These are phyloP conservation scores for Drosophila kanapiae DNA, from an alignment of 1,140 invertebrate species.

Conservation along the genomic window DNA sequence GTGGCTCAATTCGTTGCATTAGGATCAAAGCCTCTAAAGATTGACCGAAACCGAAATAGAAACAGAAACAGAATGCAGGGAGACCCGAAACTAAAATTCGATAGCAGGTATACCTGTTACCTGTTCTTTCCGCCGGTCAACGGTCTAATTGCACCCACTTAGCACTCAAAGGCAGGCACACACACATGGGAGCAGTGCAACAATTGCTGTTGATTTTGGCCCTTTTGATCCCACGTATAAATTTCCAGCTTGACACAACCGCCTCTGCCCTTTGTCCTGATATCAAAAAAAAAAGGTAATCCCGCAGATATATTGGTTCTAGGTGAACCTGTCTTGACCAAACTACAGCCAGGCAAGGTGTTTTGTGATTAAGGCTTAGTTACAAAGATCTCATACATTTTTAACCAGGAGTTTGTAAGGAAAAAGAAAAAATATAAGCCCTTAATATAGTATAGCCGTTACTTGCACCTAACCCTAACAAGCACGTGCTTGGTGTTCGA, in stretches of 20 bases:
- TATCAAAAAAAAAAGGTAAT: background rate
- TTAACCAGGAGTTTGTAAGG: too few relatives aligned
- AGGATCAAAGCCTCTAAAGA: slow-evolving; percentile 37
- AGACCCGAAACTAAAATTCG: slow-evolving; percentile 1
- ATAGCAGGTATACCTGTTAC: slow-evolving; percentile 39
- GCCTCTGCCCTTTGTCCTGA: slow-evolving; percentile 33
- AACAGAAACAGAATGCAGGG: background rate
- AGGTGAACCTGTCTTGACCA: background rate
- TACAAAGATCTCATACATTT: background rate
- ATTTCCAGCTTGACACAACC: slow-evolving; percentile 65
- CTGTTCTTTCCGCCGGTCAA: slow-evolving; percentile 24
- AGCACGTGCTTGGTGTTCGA: too few relatives aligned
- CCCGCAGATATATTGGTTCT: background rate
- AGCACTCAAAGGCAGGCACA: slow-evolving; percentile 51
- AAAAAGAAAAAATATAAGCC: background rate
- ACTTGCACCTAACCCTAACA: too few relatives aligned
- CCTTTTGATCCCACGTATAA: slow-evolving; percentile 66
- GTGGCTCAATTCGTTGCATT: slow-evolving; percentile 61
- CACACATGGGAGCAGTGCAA: slow-evolving; percentile 31
- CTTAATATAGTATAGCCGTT: background rate
- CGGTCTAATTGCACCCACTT: slow-evolving; percentile 77
- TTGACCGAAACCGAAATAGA: slow-evolving; percentile 24
- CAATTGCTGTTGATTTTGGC: slow-evolving; percentile 74
- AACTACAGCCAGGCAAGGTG: background rate
- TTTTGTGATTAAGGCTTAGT: background rate